Conservation (phyloP, 2,888 invertebrate species). For the Meteorus cinctellus region DNA sequence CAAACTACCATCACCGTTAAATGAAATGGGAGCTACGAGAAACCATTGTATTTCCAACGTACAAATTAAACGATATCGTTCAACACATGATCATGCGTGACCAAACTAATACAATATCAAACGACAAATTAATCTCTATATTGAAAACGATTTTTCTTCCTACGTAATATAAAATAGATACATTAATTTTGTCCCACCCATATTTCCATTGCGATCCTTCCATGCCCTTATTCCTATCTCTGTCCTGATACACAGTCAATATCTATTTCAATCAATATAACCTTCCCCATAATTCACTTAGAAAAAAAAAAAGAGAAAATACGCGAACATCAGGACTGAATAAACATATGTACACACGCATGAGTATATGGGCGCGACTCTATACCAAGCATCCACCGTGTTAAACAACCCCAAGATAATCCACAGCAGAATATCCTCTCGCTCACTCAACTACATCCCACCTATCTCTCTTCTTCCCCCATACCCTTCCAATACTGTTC, state of each 20-base stretch:
- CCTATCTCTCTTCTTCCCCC: constrained; percentile 28
- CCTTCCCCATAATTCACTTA: not conserved
- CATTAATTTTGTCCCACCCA: too few relatives aligned
- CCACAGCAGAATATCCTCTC: constrained; percentile 33
- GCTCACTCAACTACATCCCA: constrained; percentile 7
- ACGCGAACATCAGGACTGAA: not conserved
- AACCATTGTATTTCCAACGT: constrained; percentile 17
- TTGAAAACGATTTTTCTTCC: not conserved
- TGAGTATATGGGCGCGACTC: not conserved
- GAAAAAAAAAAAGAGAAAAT: not conserved
- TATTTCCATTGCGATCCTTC: too few relatives aligned
- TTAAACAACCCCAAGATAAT: constrained; percentile 40
- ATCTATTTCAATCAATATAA: constrained; percentile 1
- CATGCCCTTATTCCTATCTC: too few relatives aligned
- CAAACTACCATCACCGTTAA: constrained; percentile 48
- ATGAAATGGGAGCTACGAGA: constrained; percentile 38
- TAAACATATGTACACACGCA: constrained; percentile 2
- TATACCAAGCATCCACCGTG: constrained; percentile 7
- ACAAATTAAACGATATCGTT: constrained; percentile 39
- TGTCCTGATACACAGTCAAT: not conserved
- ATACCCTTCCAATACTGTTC: constrained; percentile 16
- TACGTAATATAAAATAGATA: too few relatives aligned
- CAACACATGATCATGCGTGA: constrained; percentile 7
- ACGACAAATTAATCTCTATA: constrained; percentile 18
- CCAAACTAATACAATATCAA: not conserved